Percentiles rank a stretch among this genome's conserved stretches.
phyloP scores from a whole-genome alignment of 2,113 vertebrate genomes.

The Helogale parvula region DNA sequence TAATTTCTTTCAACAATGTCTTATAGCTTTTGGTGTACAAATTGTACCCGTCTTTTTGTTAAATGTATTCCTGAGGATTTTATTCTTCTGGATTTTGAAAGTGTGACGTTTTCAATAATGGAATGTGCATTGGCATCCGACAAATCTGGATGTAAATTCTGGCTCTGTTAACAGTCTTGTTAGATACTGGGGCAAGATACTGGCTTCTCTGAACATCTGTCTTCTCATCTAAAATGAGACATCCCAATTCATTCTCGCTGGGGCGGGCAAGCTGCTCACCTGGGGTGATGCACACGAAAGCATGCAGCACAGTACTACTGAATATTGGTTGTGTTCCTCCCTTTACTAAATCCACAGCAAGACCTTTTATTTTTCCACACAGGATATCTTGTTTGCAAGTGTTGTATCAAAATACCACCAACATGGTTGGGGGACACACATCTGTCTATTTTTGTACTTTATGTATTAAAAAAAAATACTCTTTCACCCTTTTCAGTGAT shows the following conservation, averaged over 20 bases:
- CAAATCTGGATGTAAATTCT: background rate
- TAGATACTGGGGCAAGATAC: background rate
- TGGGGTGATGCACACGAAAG: background rate
- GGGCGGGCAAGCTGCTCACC: background rate
- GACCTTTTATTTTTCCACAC: background rate
- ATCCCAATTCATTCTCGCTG: background rate
- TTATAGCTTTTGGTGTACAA: background rate
- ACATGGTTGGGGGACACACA: background rate
- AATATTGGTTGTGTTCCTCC: background rate
- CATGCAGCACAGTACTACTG: background rate
- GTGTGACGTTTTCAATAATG: background rate
- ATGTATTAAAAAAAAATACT: slow-evolving; percentile 4
- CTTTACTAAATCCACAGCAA: background rate
- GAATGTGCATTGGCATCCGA: too few species aligned
- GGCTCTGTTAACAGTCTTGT: background rate
- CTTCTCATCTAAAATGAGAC: background rate
- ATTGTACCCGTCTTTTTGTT: background rate
- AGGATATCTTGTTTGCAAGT: background rate
- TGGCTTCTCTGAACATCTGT: background rate
- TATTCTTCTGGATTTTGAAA: background rate
- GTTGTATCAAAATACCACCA: background rate
- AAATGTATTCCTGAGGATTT: background rate
- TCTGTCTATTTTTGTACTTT: background rate
- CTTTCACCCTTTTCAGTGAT: background rate
- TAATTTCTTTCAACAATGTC: background rate